Base-by-base conservation (phyloP, 1,140 invertebrate species). In the Telenomus remus region DNA sequence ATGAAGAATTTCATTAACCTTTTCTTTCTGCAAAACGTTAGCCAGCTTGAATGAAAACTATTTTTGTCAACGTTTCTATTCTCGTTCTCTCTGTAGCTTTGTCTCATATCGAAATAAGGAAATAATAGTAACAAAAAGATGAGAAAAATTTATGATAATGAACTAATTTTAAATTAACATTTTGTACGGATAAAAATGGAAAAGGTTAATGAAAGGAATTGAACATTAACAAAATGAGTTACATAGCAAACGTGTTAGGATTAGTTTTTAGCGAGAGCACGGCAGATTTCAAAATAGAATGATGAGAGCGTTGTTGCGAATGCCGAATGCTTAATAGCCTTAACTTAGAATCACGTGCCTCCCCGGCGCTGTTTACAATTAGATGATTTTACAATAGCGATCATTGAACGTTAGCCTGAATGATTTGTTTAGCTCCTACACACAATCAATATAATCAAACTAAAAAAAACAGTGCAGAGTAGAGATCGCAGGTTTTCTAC, bases 291-390 rank as follows among this genome's bases (percentile, higher is more conserved):
- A 74, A 39, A 82, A 73, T 78, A 77, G 71, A 76, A 60, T 75
- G 75, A 65, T 71, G 37, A 39, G 19, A 71, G 72, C 74, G 75
- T 81, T 82, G 78, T 84, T 82, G 81, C 73, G 85, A 87, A 86
- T 86, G 84, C 76, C 78, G 81, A 86, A 86, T 84, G 85, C 82
- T 83, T 86, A 82, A 3, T 27, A 85, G 79, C 76, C 51, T 83
- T 78, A 27, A 79, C 54, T 77, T 81, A 81, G 73, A 80, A 47
- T 64, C 54, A 73, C 50, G 74, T 80, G 70, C 70, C 65, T 78
- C 19, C 61, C 73, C 19, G 69, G 54, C 56, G 49, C 57, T 78
- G 59, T 60, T 70, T 79, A 63, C 56, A 63, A 55, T 57, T 73
- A 63, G 48, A 49, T 53, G 59, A 10, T 69, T 69, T 49, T 55